Evolutionary conservation across 2,888 invertebrate species (phyloP).

Genomic region (Heteromurus nitidus): DNA sequence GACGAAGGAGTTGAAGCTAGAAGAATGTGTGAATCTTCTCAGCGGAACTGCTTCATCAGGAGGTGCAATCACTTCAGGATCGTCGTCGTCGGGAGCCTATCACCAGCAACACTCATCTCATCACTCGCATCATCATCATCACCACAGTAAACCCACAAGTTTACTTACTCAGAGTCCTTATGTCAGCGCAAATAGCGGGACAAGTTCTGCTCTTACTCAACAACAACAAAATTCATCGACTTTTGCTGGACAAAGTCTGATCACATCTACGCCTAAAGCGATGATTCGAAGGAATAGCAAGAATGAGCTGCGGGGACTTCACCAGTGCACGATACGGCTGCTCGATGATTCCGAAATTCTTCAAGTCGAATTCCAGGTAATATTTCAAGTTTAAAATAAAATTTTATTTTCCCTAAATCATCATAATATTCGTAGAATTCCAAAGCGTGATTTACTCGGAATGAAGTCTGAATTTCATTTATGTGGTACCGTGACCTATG

Average conservation of each 20-base stretch:
- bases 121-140: slow-evolving; percentile 16
- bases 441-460: too few species aligned
- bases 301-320: slow-evolving; percentile 83
- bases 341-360: slow-evolving; percentile 93
- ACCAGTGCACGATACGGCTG: slow-evolving; percentile 91
- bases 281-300: slow-evolving; percentile 77
- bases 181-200: slow-evolving; percentile 34
- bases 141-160: slow-evolving; percentile 47
- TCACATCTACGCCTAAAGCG: slow-evolving; percentile 54
- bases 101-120: slow-evolving; percentile 15
- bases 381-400: too few species aligned
- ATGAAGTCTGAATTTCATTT: too few species aligned
- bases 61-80: slow-evolving; percentile 36
- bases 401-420: too few species aligned
- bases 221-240: slow-evolving; percentile 19
- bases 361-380: slow-evolving; percentile 93
- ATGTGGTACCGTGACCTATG: too few species aligned
- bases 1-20: slow-evolving; percentile 68
- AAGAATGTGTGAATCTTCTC: slow-evolving; percentile 68
- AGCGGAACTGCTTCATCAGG: slow-evolving; percentile 53
- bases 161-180: slow-evolving; percentile 45
- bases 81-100: slow-evolving; percentile 28
- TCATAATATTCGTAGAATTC: too few species aligned
- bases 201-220: slow-evolving; percentile 23
- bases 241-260: slow-evolving; percentile 55